Percentiles rank a stretch among this genome's conserved stretches.
phyloP scores from a whole-genome alignment of 2,888 invertebrate species.

The Tetrapedia diversipes region DNA sequence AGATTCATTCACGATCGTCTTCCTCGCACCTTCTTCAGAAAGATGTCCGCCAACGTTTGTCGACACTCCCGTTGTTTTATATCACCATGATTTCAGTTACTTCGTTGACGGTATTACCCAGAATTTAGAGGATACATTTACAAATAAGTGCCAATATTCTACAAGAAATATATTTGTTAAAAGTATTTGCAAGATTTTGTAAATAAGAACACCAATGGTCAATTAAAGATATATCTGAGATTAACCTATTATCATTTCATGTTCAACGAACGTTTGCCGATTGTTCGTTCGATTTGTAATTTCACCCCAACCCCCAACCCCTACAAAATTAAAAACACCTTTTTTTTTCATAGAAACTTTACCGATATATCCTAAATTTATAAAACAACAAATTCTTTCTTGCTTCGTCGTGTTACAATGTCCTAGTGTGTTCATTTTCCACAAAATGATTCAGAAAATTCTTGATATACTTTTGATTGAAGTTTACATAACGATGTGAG shows the following conservation, averaged over 20 bases:
- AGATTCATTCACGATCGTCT: conserved; percentile 27
- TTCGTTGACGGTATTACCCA: background rate
- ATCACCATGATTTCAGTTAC: background rate
- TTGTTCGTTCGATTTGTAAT: background rate
- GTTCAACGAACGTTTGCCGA: background rate
- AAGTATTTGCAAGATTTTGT: background rate
- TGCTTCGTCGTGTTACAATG: conserved; percentile 10
- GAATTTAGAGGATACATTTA: conserved; percentile 6
- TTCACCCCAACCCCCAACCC: background rate
- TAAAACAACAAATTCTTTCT: background rate
- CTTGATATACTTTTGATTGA: conserved; percentile 4
- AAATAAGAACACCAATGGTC: conserved; percentile 11
- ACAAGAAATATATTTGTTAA: conserved; percentile 15
- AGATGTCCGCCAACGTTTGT: background rate
- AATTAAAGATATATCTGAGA: conserved; percentile 7
- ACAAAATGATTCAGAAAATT: conserved; percentile 53
- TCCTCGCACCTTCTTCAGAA: conserved; percentile 1
- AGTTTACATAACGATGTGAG: conserved; percentile 1
- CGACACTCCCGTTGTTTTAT: background rate
- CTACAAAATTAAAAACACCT: too few species aligned
- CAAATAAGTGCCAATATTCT: conserved; percentile 6
- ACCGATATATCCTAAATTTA: background rate
- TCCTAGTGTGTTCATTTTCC: conserved; percentile 24
- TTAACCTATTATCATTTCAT: conserved; percentile 2
- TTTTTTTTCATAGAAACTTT: background rate